These are phyloP conservation scores for Drosophila quasianomalipes DNA, from an alignment of 2,888 invertebrate genomes.

Conservation along the genomic window DNA sequence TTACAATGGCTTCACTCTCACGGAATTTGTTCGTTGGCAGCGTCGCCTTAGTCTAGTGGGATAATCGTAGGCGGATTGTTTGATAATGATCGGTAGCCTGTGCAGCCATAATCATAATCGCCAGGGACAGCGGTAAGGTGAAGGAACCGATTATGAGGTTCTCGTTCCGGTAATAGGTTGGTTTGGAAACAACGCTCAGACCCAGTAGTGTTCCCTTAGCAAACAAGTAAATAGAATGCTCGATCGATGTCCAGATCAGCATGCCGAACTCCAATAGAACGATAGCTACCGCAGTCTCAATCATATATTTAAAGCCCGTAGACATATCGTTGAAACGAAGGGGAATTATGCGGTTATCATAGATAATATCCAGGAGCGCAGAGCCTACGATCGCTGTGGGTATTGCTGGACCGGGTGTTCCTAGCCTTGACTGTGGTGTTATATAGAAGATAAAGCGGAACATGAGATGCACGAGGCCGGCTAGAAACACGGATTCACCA, in stretches of 20 bases:
- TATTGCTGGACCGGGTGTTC: constrained; percentile 34
- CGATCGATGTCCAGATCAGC: constrained; percentile 50
- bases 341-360: constrained; percentile 42
- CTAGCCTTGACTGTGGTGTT: constrained; percentile 22
- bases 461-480: constrained; percentile 38
- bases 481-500: constrained; percentile 31
- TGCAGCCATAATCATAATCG: constrained; percentile 30
- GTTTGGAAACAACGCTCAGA: constrained; percentile 9
- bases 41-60: background rate
- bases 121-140: constrained; percentile 55
- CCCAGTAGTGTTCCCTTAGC: constrained; percentile 25
- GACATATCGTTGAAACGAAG: constrained; percentile 12
- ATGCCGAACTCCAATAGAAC: constrained; percentile 42
- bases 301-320: constrained; percentile 1
- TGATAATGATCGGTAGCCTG: constrained; percentile 43
- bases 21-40: background rate
- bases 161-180: constrained; percentile 25
- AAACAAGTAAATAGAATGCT: constrained; percentile 25
- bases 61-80: background rate
- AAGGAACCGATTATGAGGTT: constrained; percentile 42
- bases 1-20: background rate
- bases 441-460: constrained; percentile 26
- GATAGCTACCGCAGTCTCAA: constrained; percentile 36
- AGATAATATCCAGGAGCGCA: constrained; percentile 51
- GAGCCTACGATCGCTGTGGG: constrained; percentile 35